Evolutionary conservation across 2,113 vertebrate species (phyloP).

Genomic region (Baryphthengus martii): DNA sequence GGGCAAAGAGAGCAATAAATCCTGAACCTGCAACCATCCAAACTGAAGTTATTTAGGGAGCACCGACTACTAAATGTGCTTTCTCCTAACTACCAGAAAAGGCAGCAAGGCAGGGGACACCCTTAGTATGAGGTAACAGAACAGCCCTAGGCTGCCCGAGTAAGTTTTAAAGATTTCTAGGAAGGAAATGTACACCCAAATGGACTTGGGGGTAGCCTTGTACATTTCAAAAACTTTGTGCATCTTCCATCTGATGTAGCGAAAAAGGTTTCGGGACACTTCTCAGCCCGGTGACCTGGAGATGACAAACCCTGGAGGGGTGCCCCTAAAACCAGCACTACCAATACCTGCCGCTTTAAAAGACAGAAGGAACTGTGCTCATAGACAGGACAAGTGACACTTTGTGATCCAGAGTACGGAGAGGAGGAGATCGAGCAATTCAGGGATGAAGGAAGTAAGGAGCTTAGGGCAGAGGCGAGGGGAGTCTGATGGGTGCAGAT

Average conservation of each 20-base stretch:
- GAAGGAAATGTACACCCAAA: rapidly evolving
- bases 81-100: too few relatives aligned
- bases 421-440: background rate
- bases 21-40: too few relatives aligned
- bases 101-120: background rate
- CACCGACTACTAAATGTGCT: too few relatives aligned
- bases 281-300: background rate
- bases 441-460: background rate
- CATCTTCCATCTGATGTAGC: background rate
- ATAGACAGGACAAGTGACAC: too few relatives aligned
- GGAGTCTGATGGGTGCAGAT: background rate
- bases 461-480: background rate
- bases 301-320: background rate
- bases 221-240: background rate
- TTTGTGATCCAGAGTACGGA: background rate
- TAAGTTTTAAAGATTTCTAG: background rate
- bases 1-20: background rate
- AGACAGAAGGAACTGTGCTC: background rate
- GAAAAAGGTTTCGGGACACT: background rate
- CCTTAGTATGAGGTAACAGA: too few relatives aligned
- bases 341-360: background rate
- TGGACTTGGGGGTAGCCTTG: too few relatives aligned
- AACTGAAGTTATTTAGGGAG: background rate
- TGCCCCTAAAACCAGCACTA: background rate
- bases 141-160: background rate